Evolutionary conservation across 35 echinoderm and acorn worm genomes (phyloP).

Genomic region (Ptychodera flava): DNA sequence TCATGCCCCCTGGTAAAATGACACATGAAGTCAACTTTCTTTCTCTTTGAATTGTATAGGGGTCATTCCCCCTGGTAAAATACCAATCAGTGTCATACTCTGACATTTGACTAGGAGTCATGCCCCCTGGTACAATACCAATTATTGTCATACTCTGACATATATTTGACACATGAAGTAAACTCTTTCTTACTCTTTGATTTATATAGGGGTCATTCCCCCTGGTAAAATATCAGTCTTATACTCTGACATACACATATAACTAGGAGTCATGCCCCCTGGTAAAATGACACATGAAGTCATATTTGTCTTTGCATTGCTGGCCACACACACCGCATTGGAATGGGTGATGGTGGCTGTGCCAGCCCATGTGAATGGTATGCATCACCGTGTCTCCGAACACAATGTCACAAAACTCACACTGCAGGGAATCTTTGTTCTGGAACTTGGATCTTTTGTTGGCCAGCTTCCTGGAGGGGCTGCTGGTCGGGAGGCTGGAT

Average conservation of each 20-base stretch:
- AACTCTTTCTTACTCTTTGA: too few relatives aligned
- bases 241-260: too few relatives aligned
- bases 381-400: constrained; percentile 74
- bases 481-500: not conserved
- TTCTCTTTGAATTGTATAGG: constrained; percentile 57
- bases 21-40: constrained; percentile 58
- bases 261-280: not conserved
- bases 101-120: too few relatives aligned
- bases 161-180: too few relatives aligned
- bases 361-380: constrained; percentile 81
- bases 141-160: too few relatives aligned
- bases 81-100: too few relatives aligned
- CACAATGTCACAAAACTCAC: constrained; percentile 48
- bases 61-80: too few relatives aligned
- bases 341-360: constrained; percentile 52
- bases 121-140: too few relatives aligned
- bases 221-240: too few relatives aligned
- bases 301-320: constrained; percentile 58
- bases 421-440: constrained; percentile 15
- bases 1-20: constrained; percentile 13
- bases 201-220: too few relatives aligned
- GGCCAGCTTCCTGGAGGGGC: not conserved
- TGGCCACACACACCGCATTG: constrained; percentile 62
- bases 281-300: constrained; percentile 48
- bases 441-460: not conserved